phyloP scores from a whole-genome alignment of 2,888 invertebrate genomes.

The Crepidodera aurea region DNA sequence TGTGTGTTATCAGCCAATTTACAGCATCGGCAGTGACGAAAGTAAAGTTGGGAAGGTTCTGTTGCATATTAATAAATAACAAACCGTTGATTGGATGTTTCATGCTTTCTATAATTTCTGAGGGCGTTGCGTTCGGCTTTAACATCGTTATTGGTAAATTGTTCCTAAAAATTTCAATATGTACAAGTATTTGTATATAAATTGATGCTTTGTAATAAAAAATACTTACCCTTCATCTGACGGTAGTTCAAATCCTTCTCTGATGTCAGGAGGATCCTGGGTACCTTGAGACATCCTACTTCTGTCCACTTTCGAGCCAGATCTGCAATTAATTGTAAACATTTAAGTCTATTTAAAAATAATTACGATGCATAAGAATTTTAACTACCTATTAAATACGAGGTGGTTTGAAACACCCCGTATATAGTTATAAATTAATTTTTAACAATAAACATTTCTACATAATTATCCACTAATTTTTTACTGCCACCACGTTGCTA shows the following conservation, averaged over 20 bases:
- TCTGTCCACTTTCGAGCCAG: constrained; percentile 73
- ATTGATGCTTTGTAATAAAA: too few relatives aligned
- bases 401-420: too few relatives aligned
- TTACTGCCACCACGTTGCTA: too few relatives aligned
- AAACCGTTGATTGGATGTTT: constrained; percentile 77
- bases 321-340: constrained; percentile 63
- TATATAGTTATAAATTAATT: too few relatives aligned
- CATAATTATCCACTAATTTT: too few relatives aligned
- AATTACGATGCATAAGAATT: too few relatives aligned
- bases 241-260: constrained; percentile 62
- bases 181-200: too few relatives aligned
- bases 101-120: constrained; percentile 84
- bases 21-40: constrained; percentile 93
- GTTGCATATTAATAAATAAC: constrained; percentile 74
- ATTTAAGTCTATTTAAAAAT: too few relatives aligned
- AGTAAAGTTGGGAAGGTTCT: constrained; percentile 81
- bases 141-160: constrained; percentile 61
- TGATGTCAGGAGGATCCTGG: constrained; percentile 62
- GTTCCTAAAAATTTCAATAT: constrained; percentile 41
- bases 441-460: too few relatives aligned
- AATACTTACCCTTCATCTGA: constrained; percentile 70
- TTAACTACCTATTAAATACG: too few relatives aligned
- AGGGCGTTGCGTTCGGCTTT: constrained; percentile 69
- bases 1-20: constrained; percentile 82
- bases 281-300: constrained; percentile 70